These are phyloP conservation scores for Andrena hattorfiana DNA, from an alignment of 2,888 invertebrate genomes.

Conservation along the genomic window DNA sequence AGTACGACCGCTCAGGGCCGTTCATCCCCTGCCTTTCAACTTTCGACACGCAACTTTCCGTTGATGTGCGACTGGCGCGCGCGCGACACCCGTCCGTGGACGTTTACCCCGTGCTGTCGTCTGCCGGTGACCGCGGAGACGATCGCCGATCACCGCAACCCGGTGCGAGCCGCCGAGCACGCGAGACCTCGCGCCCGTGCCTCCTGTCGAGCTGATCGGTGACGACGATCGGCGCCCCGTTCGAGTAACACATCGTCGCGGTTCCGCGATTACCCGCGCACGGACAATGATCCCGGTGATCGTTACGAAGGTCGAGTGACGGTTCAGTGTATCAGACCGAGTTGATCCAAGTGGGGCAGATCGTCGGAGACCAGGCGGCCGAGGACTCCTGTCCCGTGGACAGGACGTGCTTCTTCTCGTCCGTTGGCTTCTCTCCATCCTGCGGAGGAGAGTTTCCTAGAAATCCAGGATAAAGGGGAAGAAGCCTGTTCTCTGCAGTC, in stretches of 20 bases:
- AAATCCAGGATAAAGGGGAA: background rate
- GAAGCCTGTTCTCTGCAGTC: background rate
- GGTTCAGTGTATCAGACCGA: slow-evolving; percentile 36
- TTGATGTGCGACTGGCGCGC: background rate
- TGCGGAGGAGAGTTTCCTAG: background rate
- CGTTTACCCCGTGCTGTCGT: background rate
- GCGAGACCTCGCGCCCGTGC: background rate
- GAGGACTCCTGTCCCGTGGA: background rate
- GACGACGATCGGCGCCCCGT: background rate
- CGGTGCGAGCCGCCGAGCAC: background rate
- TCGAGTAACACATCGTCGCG: background rate
- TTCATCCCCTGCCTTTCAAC: slow-evolving; percentile 2
- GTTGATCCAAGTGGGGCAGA: slow-evolving; percentile 40
- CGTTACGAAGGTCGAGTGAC: slow-evolving; percentile 47
- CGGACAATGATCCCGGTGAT: slow-evolving; percentile 54
- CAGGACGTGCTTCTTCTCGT: background rate
- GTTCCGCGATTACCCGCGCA: slow-evolving; percentile 19
- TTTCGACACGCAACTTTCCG: too few relatives aligned
- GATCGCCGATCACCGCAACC: background rate
- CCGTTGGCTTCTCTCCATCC: background rate
- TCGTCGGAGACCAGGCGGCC: background rate
- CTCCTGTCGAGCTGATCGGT: background rate
- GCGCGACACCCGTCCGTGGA: background rate
- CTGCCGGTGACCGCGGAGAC: background rate
- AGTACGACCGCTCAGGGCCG: slow-evolving; percentile 32